Evolutionary conservation across 2,888 invertebrate species (phyloP), one percentile per base, ranked within the genome.

Genomic region (Charanyca ferruginea): DNA sequence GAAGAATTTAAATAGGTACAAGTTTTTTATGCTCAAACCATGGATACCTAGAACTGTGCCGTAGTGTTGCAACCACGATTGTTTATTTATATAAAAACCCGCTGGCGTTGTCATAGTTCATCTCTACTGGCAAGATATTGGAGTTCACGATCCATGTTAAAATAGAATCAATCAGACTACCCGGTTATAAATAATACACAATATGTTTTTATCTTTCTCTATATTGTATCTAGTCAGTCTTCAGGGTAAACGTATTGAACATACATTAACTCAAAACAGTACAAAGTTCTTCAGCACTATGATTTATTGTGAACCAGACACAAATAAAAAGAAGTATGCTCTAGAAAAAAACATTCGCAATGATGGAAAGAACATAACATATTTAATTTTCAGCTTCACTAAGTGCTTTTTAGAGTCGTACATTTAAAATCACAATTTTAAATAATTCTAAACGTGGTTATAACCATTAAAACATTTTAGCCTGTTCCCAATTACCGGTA

Each of bases 151-250:
- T 58, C 32, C 60, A 42, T 47, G 49, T 64, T 2, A 9, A 77
- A 76, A 79, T 79, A 76, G 66, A 63, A 66, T 60, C 66, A 66
- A 79, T 63, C 62, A 52, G 58, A 64, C 52, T 78, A 55, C 44
- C 60, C 63, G 59, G 57, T 62, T 66, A 65, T 61, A 73, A 73
- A 76, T 76, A 65, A 74, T 71, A 45, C 58, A 66, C 58, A 72
- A n/a, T 66, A 75, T 69, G 63, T 69, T 72, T 70, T 59, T 66
- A 52, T 61, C 45, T 71, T 32, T 54, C 23, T 18, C 20, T 28
- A 4, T 44, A 2, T 32, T 22, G 8, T 58, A n/a, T n/a, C 25
- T 38, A 45, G 32, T 28, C 28, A n/a, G n/a, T n/a, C n/a, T 28
- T 28, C 38, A 28, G 44, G 22, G 11, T 49, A 38, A 41, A 58